Percentiles rank a stretch among this genome's conserved stretches.
These are phyloP conservation scores for Epirrita christyi DNA, from an alignment of 2,888 invertebrate species.

Conservation along the genomic window DNA sequence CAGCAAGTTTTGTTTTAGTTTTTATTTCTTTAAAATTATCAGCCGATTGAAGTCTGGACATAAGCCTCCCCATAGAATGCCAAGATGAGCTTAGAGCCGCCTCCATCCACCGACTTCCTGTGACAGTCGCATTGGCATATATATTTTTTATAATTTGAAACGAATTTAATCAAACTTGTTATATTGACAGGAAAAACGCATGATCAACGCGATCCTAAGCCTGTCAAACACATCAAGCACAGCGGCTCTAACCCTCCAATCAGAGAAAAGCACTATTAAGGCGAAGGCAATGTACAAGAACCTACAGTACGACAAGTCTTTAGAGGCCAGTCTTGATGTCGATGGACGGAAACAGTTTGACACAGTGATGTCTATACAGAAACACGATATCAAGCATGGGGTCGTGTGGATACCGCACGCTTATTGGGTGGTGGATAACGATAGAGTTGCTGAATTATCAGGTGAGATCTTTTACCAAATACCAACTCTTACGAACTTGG, in stretches of 20 bases:
- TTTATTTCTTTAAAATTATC: no score
- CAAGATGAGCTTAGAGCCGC: no score
- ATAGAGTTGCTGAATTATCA: constrained; percentile 88
- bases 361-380: constrained; percentile 85
- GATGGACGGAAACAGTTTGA: constrained; percentile 90
- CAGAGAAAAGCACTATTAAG: constrained; percentile 86
- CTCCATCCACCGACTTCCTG: no score
- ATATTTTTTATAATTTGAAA: no score
- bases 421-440: constrained; percentile 89
- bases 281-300: constrained; percentile 90
- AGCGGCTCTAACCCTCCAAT: constrained; percentile 86
- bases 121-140: no score
- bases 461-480: no score
- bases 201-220: constrained; percentile 71
- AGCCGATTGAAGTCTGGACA: no score
- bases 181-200: constrained; percentile 71
- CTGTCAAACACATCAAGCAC: constrained; percentile 71
- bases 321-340: constrained; percentile 89
- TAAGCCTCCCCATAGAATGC: no score
- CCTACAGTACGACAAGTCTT: constrained; percentile 87
- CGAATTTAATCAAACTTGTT: no score
- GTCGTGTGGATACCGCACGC: constrained; percentile 89
- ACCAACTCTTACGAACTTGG: no score
- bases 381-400: constrained; percentile 86
- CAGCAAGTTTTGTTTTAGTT: no score